Base-by-base conservation (phyloP, 1,140 invertebrate species). In the Hycleus phaleratus region DNA sequence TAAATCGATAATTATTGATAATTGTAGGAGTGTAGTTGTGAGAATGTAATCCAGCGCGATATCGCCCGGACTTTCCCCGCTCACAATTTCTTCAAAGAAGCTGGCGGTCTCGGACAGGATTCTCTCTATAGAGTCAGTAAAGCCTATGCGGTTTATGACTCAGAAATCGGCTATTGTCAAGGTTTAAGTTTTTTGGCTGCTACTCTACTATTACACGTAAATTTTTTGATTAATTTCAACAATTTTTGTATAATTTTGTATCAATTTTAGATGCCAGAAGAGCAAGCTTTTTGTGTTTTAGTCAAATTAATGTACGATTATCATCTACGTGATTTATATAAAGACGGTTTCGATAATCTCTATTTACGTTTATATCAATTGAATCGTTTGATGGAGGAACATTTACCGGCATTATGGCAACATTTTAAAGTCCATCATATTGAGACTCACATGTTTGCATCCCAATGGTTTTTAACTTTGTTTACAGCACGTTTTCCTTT, bases 361-460 rank as follows among this genome's bases (percentile, higher is more conserved):
- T 96, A 97, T 69, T 81, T 98, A 73, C 82, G 91, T 60, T 86
- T 99, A 57, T 97, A 97, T 78, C 96, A 99, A 75, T 78, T 99
- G n/a, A 93, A 97, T 69, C 82, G 91, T 59, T 76, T 99, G 9
- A 89, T 98, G 79, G 89, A 97, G 87, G 95, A 98, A 74, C 91
- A 97, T 75, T 72, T 97, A 47, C 86, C 87, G 0, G 92, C 96
- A 61, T 74, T 99, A 43, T 88, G 87, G 68, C 83, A 85, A 58
- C 97, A 99, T 76, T 98, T 99, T 77, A 80, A 80, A 61, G 88
- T 92, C 70, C 84, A 94, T 70, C 88, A 90, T 40, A 85, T 99
- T 45, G 97, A 99, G 76, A 89, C 93, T 51, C 97, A 99, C 77
- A 99, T 99, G 97, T 99, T 94, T 77, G 97, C 95, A 24, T 95